Percentiles rank a stretch among this genome's conserved stretches.
These are phyloP conservation scores for Furnarius figulus DNA, from an alignment of 2,113 vertebrate species.

Conservation along the genomic window DNA sequence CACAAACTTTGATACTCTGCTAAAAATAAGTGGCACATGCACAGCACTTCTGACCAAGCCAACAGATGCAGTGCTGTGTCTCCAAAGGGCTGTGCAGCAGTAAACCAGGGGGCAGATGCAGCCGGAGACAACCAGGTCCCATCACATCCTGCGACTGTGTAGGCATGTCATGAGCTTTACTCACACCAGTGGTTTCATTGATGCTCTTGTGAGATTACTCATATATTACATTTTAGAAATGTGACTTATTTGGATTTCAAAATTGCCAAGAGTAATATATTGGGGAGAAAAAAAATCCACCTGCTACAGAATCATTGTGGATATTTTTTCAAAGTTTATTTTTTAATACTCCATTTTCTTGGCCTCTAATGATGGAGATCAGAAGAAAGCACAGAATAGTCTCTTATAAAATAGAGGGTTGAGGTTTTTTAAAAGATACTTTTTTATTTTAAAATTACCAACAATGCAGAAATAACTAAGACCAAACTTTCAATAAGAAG, in stretches of 20 bases:
- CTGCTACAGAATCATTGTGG: background rate
- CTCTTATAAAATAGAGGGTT: background rate
- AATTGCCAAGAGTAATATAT: background rate
- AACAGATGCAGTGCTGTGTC: fast-evolving
- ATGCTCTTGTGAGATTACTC: fast-evolving
- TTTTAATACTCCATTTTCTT: background rate
- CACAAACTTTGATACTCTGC: background rate
- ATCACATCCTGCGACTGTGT: fast-evolving
- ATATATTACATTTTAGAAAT: fast-evolving
- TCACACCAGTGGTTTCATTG: fast-evolving
- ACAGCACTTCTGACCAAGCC: fast-evolving
- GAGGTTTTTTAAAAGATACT: background rate
- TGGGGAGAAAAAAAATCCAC: fast-evolving
- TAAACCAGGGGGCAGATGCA: background rate
- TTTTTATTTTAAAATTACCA: background rate
- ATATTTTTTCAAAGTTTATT: background rate
- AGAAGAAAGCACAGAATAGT: background rate
- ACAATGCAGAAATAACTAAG: background rate
- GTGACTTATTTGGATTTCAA: background rate
- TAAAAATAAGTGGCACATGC: fast-evolving
- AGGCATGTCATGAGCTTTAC: background rate
- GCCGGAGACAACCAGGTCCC: background rate
- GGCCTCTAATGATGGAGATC: background rate
- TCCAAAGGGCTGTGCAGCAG: background rate
- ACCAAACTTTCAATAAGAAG: background rate